phyloP scores from a whole-genome alignment of 2,888 invertebrate species.

The Andrena fulva region DNA sequence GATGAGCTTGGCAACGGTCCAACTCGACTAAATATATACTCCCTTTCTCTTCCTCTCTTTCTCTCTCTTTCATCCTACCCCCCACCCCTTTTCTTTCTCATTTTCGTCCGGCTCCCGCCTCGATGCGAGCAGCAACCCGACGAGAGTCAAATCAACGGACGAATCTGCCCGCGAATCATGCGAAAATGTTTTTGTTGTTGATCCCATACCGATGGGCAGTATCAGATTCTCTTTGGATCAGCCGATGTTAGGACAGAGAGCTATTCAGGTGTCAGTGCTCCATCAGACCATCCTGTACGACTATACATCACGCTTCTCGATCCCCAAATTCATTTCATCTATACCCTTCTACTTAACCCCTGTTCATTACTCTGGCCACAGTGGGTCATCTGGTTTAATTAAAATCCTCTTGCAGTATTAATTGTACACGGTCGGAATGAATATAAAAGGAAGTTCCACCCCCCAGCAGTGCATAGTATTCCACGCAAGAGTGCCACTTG shows the following conservation, averaged over 20 bases:
- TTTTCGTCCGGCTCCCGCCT: slow-evolving; percentile 56
- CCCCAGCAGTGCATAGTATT: too few relatives aligned
- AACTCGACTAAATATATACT: slow-evolving; percentile 84
- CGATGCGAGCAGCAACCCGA: slow-evolving; percentile 45
- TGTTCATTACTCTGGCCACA: too few relatives aligned
- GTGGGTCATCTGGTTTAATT: too few relatives aligned
- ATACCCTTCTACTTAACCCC: too few relatives aligned
- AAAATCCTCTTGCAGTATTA: too few relatives aligned
- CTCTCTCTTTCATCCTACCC: slow-evolving; percentile 28
- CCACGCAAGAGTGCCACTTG: background rate
- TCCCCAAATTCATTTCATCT: too few relatives aligned
- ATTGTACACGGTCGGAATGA: too few relatives aligned
- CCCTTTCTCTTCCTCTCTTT: slow-evolving; percentile 71
- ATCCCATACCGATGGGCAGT: background rate
- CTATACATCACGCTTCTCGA: too few relatives aligned
- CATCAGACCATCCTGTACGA: background rate
- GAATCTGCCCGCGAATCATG: slow-evolving; percentile 23
- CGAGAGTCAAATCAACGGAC: slow-evolving; percentile 17
- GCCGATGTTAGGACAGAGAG: background rate
- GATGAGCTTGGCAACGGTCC: slow-evolving; percentile 84
- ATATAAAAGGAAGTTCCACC: too few relatives aligned
- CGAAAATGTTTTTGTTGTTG: slow-evolving; percentile 31
- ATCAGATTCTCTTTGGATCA: background rate
- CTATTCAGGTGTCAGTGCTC: background rate
- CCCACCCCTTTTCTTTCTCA: slow-evolving; percentile 51